Base-by-base conservation (phyloP, 2,113 vertebrate genomes). In the Furnarius figulus region DNA sequence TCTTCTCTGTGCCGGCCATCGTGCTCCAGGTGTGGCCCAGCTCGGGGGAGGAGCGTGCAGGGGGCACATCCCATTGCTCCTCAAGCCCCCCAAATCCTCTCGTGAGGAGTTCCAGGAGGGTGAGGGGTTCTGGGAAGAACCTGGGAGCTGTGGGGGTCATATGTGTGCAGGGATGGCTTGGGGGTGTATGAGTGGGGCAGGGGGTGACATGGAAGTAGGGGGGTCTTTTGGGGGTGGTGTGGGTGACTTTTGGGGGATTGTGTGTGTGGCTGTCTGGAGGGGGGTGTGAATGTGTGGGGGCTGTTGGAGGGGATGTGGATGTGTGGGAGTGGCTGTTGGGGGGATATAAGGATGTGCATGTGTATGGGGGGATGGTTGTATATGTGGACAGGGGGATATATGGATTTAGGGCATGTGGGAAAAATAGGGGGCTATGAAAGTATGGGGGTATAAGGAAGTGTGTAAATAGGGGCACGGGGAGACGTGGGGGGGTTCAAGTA, bases 1-100 rank as follows among this genome's bases (percentile, higher is more conserved):
- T 99, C 96, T 99, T 99, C 98, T 99, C 99, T 0, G 99, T 99
- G 82, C 99, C 99, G 0, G 99, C 99, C 81, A 97, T 98, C 2
- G 99, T 99, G 86, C 98, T 99, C 80, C 99, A 99, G 99, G 99
- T 99, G 86, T 82, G 95, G 46, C 46, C 35, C 9, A 4, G 23
- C 52, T 1, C 0, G 1, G 16, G 12, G 5, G 2, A 5, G 59
- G 31, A 21, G 12, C 17, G 42, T 14, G 12, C 11, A 28, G 31
- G 25, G 10, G 4, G 2, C 52, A 14, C 35, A 5, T 49, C 73
- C 58, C 44, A 9, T 12, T 0, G 12, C 21, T 74, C 44, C 70
- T 49, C 1, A 2, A 27, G 46, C 40, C 47, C 35, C 68, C 33
- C 12, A 35, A 1, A 42, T 33, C 50, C 68, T 2, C 15, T 12